Conservation (phyloP, 92 coral and sea anemone genomes). For the Porites rus region DNA sequence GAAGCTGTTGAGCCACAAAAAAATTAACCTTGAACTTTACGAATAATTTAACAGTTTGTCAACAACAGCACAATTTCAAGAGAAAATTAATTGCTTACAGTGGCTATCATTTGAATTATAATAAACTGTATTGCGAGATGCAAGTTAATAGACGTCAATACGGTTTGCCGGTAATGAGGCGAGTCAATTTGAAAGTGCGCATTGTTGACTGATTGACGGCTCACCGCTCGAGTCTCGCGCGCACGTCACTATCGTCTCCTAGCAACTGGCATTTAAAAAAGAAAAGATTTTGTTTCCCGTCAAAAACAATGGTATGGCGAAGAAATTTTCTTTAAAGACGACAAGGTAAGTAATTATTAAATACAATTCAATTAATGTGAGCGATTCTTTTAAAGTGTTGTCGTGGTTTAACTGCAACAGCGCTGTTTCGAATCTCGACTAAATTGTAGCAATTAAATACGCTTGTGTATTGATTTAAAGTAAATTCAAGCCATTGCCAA, state of each 20-base stretch:
- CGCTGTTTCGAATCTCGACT: neutral
- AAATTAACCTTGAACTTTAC: neutral
- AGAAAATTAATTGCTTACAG: constrained; percentile 34
- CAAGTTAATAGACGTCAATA: constrained; percentile 14
- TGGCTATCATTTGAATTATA: constrained; percentile 20
- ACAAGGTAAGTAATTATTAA: constrained; percentile 31
- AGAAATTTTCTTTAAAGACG: neutral
- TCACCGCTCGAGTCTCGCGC: neutral
- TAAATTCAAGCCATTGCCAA: constrained; percentile 14
- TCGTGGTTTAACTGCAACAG: neutral
- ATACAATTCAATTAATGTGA: constrained; percentile 19
- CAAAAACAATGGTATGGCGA: constrained; percentile 25
- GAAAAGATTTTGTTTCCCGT: neutral
- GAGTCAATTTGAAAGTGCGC: neutral
- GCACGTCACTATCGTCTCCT: constrained; percentile 27
- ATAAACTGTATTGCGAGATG: constrained; percentile 26
- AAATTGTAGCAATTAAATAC: neutral
- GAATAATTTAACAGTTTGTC: constrained; percentile 26
- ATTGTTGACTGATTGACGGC: neutral
- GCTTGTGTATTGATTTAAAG: neutral
- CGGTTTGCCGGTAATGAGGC: neutral
- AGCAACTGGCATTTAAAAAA: neutral
- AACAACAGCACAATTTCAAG: constrained; percentile 3
- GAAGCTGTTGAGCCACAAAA: constrained; percentile 13
- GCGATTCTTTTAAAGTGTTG: neutral